Evolutionary conservation across 2,113 vertebrate species (phyloP).

Genomic region (Rhizomys pruinosus): DNA sequence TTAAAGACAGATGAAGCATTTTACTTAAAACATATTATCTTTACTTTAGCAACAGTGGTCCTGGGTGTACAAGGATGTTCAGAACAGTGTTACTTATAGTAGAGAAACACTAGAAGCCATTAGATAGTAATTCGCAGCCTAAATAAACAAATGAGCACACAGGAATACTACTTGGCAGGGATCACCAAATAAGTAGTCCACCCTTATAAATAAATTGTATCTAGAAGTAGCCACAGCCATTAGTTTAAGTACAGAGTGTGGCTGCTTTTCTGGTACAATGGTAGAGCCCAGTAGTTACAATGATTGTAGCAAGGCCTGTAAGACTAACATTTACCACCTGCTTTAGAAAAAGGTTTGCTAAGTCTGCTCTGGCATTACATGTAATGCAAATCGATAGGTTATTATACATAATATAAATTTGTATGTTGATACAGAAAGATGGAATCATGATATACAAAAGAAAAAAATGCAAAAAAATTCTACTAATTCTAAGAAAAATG

Average conservation of each 20-base stretch:
- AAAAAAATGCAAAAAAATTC: not conserved
- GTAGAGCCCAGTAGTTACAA: not conserved
- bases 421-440: not conserved
- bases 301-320: not conserved
- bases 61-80: not conserved
- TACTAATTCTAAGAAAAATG: constrained; percentile 17
- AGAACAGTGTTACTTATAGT: not conserved
- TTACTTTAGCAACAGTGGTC: not conserved
- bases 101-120: not conserved
- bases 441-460: not conserved
- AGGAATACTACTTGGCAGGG: not conserved
- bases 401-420: not conserved
- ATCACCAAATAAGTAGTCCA: not conserved
- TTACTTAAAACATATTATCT: not conserved
- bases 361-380: not conserved
- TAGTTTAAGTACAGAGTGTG: not conserved
- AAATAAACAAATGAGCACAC: not conserved
- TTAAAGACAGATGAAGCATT: not conserved
- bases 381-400: not conserved
- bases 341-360: not conserved
- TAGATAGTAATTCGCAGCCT: not conserved
- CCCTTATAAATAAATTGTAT: not conserved
- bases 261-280: not conserved
- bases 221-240: not conserved
- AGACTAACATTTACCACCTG: not conserved